phyloP scores from a whole-genome alignment of 2,113 vertebrate species.

The Gallinago undulata region DNA sequence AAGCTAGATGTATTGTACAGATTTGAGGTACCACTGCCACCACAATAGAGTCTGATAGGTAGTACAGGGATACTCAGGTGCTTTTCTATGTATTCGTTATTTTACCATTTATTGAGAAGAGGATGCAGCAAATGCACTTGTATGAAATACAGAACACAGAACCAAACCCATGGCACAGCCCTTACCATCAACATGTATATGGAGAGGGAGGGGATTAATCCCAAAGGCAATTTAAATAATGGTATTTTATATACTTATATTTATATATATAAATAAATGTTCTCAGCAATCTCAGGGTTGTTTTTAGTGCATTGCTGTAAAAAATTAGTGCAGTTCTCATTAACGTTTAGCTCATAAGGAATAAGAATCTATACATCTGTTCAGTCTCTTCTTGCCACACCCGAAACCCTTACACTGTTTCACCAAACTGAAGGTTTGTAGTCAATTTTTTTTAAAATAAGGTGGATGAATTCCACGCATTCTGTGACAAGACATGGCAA shows the following conservation, averaged over 20 bases:
- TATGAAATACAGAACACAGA: conserved; percentile 64
- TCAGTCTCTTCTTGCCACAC: conserved; percentile 75
- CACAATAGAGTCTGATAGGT: conserved; percentile 23
- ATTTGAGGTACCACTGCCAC: conserved; percentile 19
- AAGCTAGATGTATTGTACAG: conserved; percentile 42
- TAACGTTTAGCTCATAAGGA: conserved; percentile 81
- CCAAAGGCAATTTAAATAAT: conserved; percentile 96
- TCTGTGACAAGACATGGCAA: conserved; percentile 82
- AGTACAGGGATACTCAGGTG: conserved; percentile 48
- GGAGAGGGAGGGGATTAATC: conserved; percentile 76
- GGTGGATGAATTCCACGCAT: conserved; percentile 75
- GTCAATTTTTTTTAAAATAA: conserved; percentile 74
- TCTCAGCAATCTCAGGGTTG: conserved; percentile 87
- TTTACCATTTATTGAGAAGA: conserved; percentile 66
- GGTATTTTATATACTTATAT: conserved; percentile 88
- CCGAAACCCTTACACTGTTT: conserved; percentile 71
- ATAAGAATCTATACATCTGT: conserved; percentile 81
- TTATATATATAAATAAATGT: conserved; percentile 93
- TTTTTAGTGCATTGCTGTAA: conserved; percentile 95
- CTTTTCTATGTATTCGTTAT: conserved; percentile 21
- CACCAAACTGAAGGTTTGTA: conserved; percentile 70
- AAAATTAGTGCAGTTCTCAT: conserved; percentile 95
- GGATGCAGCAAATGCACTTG: conserved; percentile 61
- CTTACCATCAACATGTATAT: conserved; percentile 64
- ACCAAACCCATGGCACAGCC: conserved; percentile 70